Percentiles rank a stretch among this genome's conserved stretches.
Conservation (phyloP, 2,888 invertebrate genomes). For the Lomographa bimaculata region DNA sequence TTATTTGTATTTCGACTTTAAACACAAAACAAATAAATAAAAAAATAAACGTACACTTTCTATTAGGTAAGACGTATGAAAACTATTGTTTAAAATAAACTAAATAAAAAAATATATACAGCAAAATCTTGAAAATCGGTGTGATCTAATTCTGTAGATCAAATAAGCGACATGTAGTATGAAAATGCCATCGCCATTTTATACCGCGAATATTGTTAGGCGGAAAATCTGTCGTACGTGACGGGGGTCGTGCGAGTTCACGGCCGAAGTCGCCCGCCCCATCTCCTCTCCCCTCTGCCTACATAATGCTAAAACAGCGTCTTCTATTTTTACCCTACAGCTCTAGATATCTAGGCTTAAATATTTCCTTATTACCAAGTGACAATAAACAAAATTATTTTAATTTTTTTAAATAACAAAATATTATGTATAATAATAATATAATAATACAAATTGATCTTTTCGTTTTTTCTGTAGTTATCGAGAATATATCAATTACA, state of each 20-base stretch:
- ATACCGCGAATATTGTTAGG: slow-evolving; percentile 30
- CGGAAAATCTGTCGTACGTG: slow-evolving; percentile 39
- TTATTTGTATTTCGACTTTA: too few species aligned
- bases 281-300: slow-evolving; percentile 38
- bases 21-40: too few species aligned
- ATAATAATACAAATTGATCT: too few species aligned
- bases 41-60: too few species aligned
- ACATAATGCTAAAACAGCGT: slow-evolving; percentile 33
- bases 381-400: slow-evolving; percentile 3
- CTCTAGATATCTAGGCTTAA: slow-evolving; percentile 26
- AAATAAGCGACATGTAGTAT: slow-evolving; percentile 6
- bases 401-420: too few species aligned
- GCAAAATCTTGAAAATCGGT: too few species aligned
- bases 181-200: slow-evolving; percentile 19
- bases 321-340: slow-evolving; percentile 60
- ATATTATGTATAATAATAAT: too few species aligned
- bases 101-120: too few species aligned
- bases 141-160: background rate
- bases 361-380: slow-evolving; percentile 16
- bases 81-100: too few species aligned
- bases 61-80: too few species aligned
- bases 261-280: slow-evolving; percentile 47
- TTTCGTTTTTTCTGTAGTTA: too few species aligned
- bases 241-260: slow-evolving; percentile 74
- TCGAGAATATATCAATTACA: too few species aligned